phyloP scores from a whole-genome alignment of 2,888 invertebrate genomes.

The Stenchaetothrips biformis region DNA sequence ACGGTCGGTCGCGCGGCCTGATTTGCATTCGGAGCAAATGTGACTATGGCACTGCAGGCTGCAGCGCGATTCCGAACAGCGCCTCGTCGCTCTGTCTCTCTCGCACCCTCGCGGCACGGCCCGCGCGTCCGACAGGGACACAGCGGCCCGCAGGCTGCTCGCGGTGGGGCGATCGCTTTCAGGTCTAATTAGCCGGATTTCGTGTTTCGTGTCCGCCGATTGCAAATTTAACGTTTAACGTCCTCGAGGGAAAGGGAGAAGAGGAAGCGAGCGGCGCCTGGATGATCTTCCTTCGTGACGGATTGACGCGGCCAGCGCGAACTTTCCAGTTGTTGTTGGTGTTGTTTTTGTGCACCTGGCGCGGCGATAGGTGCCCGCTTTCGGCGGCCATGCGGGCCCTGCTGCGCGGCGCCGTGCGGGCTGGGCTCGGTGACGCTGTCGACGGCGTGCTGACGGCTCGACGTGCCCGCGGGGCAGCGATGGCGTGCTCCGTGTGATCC shows the following conservation, averaged over 20 bases:
- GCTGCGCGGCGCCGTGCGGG: conserved; percentile 23
- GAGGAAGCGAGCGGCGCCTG: conserved; percentile 27
- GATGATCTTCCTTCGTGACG: neutral
- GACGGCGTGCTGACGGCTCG: conserved; percentile 35
- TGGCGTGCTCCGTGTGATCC: neutral
- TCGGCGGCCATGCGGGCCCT: neutral
- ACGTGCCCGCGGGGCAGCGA: conserved; percentile 34
- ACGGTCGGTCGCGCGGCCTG: neutral
- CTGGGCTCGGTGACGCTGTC: conserved; percentile 16
- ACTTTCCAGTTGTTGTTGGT: neutral
- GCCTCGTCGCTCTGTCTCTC: neutral
- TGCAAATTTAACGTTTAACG: conserved; percentile 8
- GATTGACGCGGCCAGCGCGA: no score
- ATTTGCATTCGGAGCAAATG: conserved; percentile 21
- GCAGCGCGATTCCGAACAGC: neutral
- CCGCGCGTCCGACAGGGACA: neutral
- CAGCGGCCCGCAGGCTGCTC: neutral
- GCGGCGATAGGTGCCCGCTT: neutral
- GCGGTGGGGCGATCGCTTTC: neutral
- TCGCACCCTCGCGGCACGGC: neutral
- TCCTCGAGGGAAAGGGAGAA: neutral
- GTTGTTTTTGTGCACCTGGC: neutral
- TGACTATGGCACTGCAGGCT: neutral
- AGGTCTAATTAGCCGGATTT: conserved; percentile 10
- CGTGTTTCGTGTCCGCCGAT: conserved; percentile 9